These are phyloP conservation scores for Corythoichthys haematopterus DNA, from an alignment of 2,113 vertebrate genomes.

Conservation along the genomic window DNA sequence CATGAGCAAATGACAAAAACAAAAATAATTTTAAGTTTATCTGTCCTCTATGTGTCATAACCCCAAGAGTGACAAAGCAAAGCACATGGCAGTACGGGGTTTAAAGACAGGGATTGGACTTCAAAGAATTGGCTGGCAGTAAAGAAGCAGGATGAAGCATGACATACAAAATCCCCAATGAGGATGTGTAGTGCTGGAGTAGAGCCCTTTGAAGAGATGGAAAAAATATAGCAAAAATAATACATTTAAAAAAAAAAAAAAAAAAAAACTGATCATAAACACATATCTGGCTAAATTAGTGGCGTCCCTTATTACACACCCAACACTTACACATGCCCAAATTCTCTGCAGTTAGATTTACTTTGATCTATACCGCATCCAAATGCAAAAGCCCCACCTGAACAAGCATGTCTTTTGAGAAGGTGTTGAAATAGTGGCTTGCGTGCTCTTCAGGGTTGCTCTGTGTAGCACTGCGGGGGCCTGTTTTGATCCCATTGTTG, in stretches of 20 bases:
- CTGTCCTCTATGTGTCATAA: slow-evolving; percentile 2
- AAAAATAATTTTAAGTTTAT: slow-evolving; percentile 22
- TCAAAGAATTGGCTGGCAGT: slow-evolving; percentile 43
- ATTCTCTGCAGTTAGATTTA: background rate
- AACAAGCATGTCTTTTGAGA: slow-evolving; percentile 94
- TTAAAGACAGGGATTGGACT: slow-evolving; percentile 19
- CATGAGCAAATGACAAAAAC: slow-evolving; percentile 28
- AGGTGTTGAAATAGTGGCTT: slow-evolving; percentile 92
- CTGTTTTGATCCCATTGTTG: slow-evolving; percentile 89
- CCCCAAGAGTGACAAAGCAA: slow-evolving; percentile 43
- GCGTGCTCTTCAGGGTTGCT: slow-evolving; percentile 95
- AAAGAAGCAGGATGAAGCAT: slow-evolving; percentile 20
- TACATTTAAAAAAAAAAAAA: too few species aligned
- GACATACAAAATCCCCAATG: slow-evolving; percentile 6
- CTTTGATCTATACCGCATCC: slow-evolving; percentile 8
- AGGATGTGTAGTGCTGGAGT: slow-evolving; percentile 10
- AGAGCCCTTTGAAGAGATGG: slow-evolving; percentile 7
- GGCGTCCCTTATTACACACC: background rate
- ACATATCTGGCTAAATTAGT: slow-evolving; percentile 11
- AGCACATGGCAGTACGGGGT: slow-evolving; percentile 32
- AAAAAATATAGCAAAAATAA: slow-evolving; percentile 4
- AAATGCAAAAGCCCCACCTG: slow-evolving; percentile 75
- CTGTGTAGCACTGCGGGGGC: slow-evolving; percentile 91
- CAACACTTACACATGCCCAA: background rate
- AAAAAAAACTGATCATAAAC: background rate